Conservation (phyloP, 2,888 invertebrate genomes). For the Tenodera sinensis region DNA sequence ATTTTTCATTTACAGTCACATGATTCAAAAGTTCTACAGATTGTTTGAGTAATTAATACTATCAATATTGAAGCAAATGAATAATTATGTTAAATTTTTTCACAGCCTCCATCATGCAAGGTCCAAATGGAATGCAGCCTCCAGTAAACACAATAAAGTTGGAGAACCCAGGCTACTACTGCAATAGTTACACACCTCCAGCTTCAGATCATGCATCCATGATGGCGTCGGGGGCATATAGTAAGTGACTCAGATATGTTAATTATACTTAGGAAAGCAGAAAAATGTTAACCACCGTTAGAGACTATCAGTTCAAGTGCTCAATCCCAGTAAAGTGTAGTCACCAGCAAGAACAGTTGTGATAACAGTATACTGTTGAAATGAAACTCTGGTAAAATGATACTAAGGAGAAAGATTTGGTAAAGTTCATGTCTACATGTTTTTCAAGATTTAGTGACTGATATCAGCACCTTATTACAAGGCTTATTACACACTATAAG, state of each 20-base stretch:
- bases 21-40: no score
- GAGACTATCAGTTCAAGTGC: not conserved
- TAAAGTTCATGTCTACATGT: no score
- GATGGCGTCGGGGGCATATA: conserved; percentile 74
- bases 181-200: conserved; percentile 74
- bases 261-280: no score
- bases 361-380: no score
- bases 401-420: no score
- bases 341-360: not conserved
- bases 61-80: no score
- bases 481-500: no score
- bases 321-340: not conserved
- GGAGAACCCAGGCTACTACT: conserved; percentile 78
- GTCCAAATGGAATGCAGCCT: conserved; percentile 65
- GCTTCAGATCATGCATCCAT: conserved; percentile 57
- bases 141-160: conserved; percentile 74
- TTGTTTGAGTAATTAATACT: no score
- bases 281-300: not conserved
- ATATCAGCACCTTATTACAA: no score
- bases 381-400: no score
- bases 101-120: conserved; percentile 90
- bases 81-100: conserved; percentile 41
- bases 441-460: no score
- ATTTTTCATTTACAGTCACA: no score
- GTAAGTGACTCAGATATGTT: conserved; percentile 51